phyloP scores from a whole-genome alignment of 2,113 vertebrate genomes.

The Clarias magur region DNA sequence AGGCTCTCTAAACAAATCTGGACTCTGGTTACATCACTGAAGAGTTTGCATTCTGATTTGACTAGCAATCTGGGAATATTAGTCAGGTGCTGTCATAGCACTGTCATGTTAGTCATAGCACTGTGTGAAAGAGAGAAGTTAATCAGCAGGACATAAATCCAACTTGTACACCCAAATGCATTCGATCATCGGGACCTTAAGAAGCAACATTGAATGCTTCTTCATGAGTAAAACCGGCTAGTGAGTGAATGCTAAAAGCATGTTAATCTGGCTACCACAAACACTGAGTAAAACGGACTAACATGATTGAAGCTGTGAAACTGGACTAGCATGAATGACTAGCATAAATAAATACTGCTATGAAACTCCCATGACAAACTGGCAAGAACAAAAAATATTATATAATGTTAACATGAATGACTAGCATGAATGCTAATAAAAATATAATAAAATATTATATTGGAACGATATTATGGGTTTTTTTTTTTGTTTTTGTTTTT shows the following conservation, averaged over 20 bases:
- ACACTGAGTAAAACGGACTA: background rate
- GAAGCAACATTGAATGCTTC: background rate
- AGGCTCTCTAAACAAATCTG: slow-evolving; percentile 10
- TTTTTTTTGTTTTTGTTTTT: no score
- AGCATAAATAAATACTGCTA: background rate
- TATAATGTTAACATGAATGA: background rate
- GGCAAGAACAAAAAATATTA: no score
- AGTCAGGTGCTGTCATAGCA: background rate
- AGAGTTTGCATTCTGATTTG: slow-evolving; percentile 18
- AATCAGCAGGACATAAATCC: background rate
- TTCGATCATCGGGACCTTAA: background rate
- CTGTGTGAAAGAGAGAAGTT: background rate
- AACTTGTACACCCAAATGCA: background rate
- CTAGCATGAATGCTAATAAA: background rate
- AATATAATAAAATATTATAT: no score
- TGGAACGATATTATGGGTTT: no score
- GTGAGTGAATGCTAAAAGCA: background rate
- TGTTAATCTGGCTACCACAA: background rate
- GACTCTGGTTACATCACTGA: background rate
- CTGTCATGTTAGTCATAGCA: no score
- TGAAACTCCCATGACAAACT: background rate
- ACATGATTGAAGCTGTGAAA: background rate
- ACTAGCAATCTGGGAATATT: background rate
- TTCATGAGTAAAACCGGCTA: background rate
- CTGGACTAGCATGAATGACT: background rate